These are phyloP conservation scores for Scomber japonicus DNA, from an alignment of 2,113 vertebrate genomes.

Conservation along the genomic window DNA sequence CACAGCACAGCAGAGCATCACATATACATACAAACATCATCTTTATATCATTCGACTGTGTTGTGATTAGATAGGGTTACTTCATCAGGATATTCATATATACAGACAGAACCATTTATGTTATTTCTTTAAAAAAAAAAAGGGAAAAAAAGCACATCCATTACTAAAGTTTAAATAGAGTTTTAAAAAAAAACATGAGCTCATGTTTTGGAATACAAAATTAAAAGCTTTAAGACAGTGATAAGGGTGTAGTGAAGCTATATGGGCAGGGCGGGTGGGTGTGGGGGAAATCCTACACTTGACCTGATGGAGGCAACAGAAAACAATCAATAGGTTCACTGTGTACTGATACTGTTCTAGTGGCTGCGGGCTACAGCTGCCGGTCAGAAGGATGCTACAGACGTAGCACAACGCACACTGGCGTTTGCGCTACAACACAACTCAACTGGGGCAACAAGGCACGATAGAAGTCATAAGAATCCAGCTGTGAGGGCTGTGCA, in stretches of 20 bases:
- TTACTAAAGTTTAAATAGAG: slow-evolving; percentile 18
- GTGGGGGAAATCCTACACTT: slow-evolving; percentile 24
- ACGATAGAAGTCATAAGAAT: slow-evolving; percentile 61
- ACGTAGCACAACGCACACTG: neutral
- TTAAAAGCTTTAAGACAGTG: slow-evolving; percentile 37
- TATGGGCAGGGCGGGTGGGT: neutral
- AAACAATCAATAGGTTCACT: slow-evolving; percentile 8
- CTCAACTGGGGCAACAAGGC: slow-evolving; percentile 73
- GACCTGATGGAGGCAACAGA: slow-evolving; percentile 24
- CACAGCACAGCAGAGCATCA: slow-evolving; percentile 70
- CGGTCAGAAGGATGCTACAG: slow-evolving; percentile 16
- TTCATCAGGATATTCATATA: slow-evolving; percentile 44
- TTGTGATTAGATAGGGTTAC: slow-evolving; percentile 56
- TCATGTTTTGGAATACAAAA: slow-evolving; percentile 49
- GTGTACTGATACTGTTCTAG: neutral
- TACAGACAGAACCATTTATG: slow-evolving; percentile 32
- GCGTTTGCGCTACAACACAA: slow-evolving; percentile 29
- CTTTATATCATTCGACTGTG: slow-evolving; percentile 38
- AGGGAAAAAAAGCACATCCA: slow-evolving; percentile 28
- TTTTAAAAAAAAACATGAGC: slow-evolving; percentile 10
- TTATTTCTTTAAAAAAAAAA: neutral
- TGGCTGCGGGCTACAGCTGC: slow-evolving; percentile 1
- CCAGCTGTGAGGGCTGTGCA: slow-evolving; percentile 50
- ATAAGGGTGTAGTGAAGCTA: neutral
- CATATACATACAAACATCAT: slow-evolving; percentile 62